phyloP scores from a whole-genome alignment of 2,888 invertebrate genomes.

The Junonia oenone region DNA sequence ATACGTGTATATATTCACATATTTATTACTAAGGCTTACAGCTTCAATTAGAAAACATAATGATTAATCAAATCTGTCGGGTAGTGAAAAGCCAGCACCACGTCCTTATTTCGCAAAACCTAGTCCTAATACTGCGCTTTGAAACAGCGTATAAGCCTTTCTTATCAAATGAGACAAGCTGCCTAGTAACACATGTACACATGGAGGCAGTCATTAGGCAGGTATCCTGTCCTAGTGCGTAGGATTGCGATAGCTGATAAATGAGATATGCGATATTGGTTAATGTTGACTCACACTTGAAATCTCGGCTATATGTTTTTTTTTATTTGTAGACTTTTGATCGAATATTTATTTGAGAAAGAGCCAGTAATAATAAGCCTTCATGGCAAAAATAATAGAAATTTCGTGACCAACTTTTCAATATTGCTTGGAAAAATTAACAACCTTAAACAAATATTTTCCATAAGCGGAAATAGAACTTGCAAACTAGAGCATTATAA shows the following conservation, averaged over 20 bases:
- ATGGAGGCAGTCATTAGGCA: slow-evolving; percentile 7
- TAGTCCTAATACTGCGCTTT: slow-evolving; percentile 35
- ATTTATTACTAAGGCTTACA: not conserved
- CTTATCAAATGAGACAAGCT: slow-evolving; percentile 30
- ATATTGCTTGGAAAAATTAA: not conserved
- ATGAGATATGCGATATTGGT: slow-evolving; percentile 9
- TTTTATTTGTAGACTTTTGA: too few species aligned
- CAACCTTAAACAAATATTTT: not conserved
- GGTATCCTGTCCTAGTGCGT: slow-evolving; percentile 6
- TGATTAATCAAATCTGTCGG: slow-evolving; percentile 2
- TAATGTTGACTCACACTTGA: slow-evolving; percentile 9
- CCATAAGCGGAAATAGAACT: not conserved
- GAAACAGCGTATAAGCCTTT: slow-evolving; percentile 21
- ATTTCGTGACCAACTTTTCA: too few species aligned
- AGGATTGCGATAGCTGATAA: slow-evolving; percentile 8
- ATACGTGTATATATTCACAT: too few species aligned
- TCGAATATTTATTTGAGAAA: too few species aligned
- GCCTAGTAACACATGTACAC: slow-evolving; percentile 9
- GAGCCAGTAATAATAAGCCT: too few species aligned
- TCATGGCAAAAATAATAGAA: too few species aligned
- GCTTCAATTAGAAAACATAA: not conserved
- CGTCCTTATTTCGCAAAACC: slow-evolving; percentile 44
- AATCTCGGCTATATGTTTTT: not conserved
- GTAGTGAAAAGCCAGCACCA: slow-evolving; percentile 16
- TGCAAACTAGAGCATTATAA: too few species aligned